A percentile compares a stretch with the other conserved stretches of the same genome.
Evolutionary conservation across 2,797 vertebrate species (phyloP).

Genomic region (Sciurus carolinensis): DNA sequence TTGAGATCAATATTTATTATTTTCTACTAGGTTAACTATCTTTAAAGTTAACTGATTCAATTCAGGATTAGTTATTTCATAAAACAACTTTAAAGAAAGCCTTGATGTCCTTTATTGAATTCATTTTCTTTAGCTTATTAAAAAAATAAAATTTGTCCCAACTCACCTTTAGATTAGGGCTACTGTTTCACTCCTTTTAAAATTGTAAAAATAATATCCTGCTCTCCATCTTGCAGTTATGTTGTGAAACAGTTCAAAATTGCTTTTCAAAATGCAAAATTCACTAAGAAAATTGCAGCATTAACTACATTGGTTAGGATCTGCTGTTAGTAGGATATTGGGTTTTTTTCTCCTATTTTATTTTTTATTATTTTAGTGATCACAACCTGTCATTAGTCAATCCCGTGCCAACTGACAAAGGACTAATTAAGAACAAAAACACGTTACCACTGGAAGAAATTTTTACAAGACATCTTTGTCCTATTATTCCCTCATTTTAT

Average conservation of each 20-base stretch:
- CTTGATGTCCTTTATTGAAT: neutral
- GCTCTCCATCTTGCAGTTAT: neutral
- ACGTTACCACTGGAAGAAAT: neutral
- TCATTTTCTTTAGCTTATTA: neutral
- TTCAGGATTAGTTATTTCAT: neutral
- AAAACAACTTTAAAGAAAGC: neutral
- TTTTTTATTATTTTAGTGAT: neutral
- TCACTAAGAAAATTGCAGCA: neutral
- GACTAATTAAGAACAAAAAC: neutral
- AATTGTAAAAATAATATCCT: neutral
- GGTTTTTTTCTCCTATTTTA: neutral
- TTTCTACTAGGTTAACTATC: neutral
- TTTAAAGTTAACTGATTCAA: conserved; percentile 27
- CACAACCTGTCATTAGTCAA: rapidly evolving
- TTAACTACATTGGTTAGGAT: neutral
- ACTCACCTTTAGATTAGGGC: neutral
- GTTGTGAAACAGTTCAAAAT: neutral
- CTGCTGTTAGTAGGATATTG: neutral
- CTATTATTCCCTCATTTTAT: neutral
- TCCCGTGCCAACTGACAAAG: neutral
- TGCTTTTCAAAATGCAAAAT: neutral
- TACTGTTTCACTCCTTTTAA: neutral
- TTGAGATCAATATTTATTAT: conserved; percentile 1
- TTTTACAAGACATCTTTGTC: neutral
- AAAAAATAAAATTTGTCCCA: neutral